Base-by-base conservation (phyloP, 1,140 invertebrate genomes). In the Nymphalis io region DNA sequence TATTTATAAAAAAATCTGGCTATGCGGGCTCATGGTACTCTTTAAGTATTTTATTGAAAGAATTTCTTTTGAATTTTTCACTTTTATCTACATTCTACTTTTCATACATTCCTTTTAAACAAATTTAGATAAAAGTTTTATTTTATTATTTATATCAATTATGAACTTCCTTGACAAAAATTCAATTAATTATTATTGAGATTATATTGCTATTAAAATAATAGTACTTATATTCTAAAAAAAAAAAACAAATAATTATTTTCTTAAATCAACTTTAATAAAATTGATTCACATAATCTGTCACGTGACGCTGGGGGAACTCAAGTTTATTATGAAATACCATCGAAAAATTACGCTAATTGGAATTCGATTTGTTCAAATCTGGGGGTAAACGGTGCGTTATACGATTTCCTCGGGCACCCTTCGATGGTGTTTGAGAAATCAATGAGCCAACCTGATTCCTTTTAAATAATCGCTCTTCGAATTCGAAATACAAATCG, bases 311-410 rank as follows among this genome's bases (percentile, higher is more conserved):
- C n/a, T 39, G 48, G 68, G 61, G 68, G 58, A 65, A 51, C 15
- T 39, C 55, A 46, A 70, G 58, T 65, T 60, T 60, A 66, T 68
- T 61, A 46, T 39, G 63, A 16, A 66, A 74, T 72, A 67, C 70
- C 64, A 72, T 70, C 64, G 60, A 63, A 67, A 62, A 72, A 55
- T 59, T 42, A 73, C 65, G 68, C 80, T 85, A 82, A 87, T 87
- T 84, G 82, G 76, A 78, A 83, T 82, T 84, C 76, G 80, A 84
- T 84, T 84, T 81, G 79, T 73, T 78, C 73, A 76, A 82, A 83
- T 84, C 80, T 84, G 77, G 55, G 80, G 84, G 76, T 81, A 80
- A 81, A 78, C 76, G 74, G 66, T 61, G 46, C 70, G 75, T 84
- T 82, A 84, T 87, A 80, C 61, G 81, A 86, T 83, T 88, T 85